These are phyloP conservation scores for Pteropus rufus DNA, from an alignment of 2,797 vertebrate genomes.

Conservation along the genomic window DNA sequence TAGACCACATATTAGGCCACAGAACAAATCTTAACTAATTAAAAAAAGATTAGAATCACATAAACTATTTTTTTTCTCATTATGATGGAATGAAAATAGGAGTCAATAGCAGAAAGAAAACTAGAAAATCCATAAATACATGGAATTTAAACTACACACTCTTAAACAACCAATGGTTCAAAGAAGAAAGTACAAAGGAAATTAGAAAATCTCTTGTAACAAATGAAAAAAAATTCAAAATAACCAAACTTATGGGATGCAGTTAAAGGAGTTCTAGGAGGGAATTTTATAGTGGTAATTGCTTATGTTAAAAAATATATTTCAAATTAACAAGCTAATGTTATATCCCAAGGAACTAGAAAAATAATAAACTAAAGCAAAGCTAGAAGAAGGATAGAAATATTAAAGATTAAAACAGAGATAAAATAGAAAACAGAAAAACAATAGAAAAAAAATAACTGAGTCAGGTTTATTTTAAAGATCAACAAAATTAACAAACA, in stretches of 20 bases:
- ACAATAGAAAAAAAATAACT: not conserved
- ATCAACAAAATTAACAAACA: not conserved
- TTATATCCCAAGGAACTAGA: not conserved
- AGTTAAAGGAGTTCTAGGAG: not conserved
- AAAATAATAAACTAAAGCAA: not conserved
- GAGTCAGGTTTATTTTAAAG: not conserved
- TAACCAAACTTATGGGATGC: not conserved
- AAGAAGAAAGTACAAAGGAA: not conserved
- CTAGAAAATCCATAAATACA: not conserved
- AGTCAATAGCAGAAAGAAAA: not conserved
- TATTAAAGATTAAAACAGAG: not conserved
- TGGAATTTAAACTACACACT: not conserved
- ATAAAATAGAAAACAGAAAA: not conserved
- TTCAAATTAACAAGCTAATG: not conserved
- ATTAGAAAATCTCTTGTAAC: not conserved
- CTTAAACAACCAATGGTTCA: not conserved
- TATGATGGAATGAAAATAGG: not conserved
- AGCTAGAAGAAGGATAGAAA: not conserved
- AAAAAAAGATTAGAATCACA: not conserved
- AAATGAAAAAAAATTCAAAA: not conserved
- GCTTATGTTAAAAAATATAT: not conserved
- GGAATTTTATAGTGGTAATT: not conserved
- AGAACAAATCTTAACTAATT: not conserved
- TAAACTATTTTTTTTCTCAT: not conserved
- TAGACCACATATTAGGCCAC: not conserved